Evolutionary conservation across 2,113 vertebrate species (phyloP), one percentile per base, ranked within the genome.

Genomic region (Etheostoma cragini): DNA sequence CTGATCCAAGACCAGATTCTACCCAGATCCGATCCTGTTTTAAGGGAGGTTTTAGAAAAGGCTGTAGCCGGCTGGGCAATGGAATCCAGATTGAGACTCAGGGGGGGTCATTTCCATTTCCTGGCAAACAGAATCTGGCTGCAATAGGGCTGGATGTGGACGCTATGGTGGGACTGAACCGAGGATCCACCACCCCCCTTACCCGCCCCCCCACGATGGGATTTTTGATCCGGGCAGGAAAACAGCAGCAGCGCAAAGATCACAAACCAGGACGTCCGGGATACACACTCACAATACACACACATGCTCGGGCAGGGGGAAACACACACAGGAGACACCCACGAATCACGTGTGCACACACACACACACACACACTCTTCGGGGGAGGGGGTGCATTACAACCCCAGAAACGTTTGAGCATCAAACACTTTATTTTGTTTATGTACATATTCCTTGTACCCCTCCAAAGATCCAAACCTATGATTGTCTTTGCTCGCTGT

Each of bases 201-300:
- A n/a, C n/a, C n/a, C n/a, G n/a, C 38, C 38, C 64, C 64, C 38
- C 30, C n/a, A 57, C 14, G 60, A 8, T 24, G 69, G 57, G 49
- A 80, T 54, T 70, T 79, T 87, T 76, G 80, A 86, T 78, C 71
- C n/a, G 24, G 54, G 68, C 86, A 88, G 86, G 83, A 88, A 87
- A 89, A 78, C 58, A 85, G 65, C 80, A 80, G 78, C 17, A 45
- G 82, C 46, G 64, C 49, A 38, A 63, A 68, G 66, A 88, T 85
- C 77, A 81, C 85, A 89, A 92, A 91, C n/a, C 87, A 90, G 90
- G 90, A 94, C 46, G 46, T 93, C 92, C 83, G 71, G 84, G 64
- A 89, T 86, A 72, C 77, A 46, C 61, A 80, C 82, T 30, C 47
- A 82, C 84, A 63, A 84, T n/a, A 78, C 81, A 86, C 57, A 80